Conservation (phyloP, 2,797 vertebrate species). For the Echeneis naucrates region DNA sequence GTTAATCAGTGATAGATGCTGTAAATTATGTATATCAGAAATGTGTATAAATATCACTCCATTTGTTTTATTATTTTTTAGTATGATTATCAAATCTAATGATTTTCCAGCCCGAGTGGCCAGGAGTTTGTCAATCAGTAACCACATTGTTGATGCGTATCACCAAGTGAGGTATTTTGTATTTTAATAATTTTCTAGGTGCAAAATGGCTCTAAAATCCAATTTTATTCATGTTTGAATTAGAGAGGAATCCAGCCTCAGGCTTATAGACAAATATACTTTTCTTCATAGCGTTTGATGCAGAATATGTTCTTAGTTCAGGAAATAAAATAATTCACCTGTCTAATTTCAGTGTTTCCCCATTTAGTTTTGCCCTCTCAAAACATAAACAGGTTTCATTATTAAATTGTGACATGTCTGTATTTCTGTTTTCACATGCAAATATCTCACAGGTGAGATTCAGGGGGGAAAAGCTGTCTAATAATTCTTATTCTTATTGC, state of each 20-base stretch:
- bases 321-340: neutral
- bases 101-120: no score
- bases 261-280: neutral
- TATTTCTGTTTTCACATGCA: neutral
- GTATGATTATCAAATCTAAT: no score
- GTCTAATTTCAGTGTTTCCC: neutral
- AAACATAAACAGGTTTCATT: neutral
- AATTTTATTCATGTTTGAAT: constrained; percentile 4
- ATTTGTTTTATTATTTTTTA: no score
- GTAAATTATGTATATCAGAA: no score
- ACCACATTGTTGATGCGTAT: constrained; percentile 15
- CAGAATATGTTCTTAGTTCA: constrained; percentile 5
- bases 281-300: neutral
- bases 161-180: neutral
- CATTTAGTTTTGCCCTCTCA: neutral
- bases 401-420: neutral
- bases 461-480: neutral
- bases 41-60: no score
- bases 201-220: constrained; percentile 1
- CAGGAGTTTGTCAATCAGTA: constrained; percentile 10
- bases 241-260: neutral
- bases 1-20: no score
- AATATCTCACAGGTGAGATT: neutral
- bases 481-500: neutral
- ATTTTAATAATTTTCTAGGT: constrained; percentile 6